Base-by-base conservation (phyloP, 2,797 vertebrate genomes). In the Smutsia temminckii region DNA sequence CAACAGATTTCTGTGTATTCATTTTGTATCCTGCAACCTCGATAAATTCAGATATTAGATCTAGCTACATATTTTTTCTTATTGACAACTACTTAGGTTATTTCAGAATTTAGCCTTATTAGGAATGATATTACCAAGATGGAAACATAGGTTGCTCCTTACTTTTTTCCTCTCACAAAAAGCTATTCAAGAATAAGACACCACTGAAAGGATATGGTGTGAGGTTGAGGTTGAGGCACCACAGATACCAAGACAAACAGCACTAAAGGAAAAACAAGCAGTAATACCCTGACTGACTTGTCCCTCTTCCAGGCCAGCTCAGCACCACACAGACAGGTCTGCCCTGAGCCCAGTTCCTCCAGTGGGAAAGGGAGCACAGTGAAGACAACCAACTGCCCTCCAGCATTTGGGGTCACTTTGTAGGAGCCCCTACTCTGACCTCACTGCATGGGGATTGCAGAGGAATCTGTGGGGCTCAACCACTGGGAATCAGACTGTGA, bases 71-170 rank as follows among this genome's bases (percentile, higher is more conserved):
- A 46, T 46, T 46, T 46, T 46, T 46, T 46, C 46, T 46, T 46
- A 46, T 46, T 46, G 46, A 46, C 46, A 46, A 46, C 11, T 46
- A 63, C 34, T 84, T 69, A 69, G 0, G 27, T 37, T 64, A 61
- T 53, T 93, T 97, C 83, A 91, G 83, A 97, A 66, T 3, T 12
- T 68, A 93, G 6, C 71, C 10, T 3, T 80, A 37, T 63, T 29
- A 37, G 20, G 34, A 23, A 11, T 68, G 34, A 12, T 23, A 68
- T 68, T 20, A 37, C 20, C 20, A 68, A 37, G n/a, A 34, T 68
- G 34, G 20, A 34, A 37, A 68, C 66, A 37, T 37, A 37, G 20
- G 23, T 37, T 68, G 66, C 37, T 37, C 9, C 66, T 68, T 20
- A 68, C 12, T 68, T 68, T 68, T 68, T 37, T 68, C 64, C 18